Conservation (phyloP, 1,140 invertebrate genomes). For the Spodoptera frugiperda region DNA sequence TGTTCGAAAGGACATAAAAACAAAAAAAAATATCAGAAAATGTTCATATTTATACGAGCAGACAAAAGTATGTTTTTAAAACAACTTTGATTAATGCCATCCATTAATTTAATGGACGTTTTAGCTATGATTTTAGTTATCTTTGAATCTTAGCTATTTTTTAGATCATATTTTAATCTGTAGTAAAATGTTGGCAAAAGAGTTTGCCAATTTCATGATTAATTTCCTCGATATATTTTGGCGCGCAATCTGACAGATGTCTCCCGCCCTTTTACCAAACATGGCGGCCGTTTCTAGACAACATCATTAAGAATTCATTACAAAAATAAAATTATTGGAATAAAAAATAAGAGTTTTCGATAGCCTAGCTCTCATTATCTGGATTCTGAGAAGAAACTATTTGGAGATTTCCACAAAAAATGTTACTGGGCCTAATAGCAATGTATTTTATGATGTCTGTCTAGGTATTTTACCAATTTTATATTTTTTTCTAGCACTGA, state of each 20-base stretch:
- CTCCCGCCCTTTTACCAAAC: background rate
- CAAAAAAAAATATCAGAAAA: too few species aligned
- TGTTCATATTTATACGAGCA: too few species aligned
- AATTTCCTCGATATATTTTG: background rate
- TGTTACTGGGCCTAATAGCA: background rate
- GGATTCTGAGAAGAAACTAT: background rate
- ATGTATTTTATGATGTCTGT: background rate
- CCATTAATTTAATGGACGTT: too few species aligned
- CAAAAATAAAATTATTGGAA: background rate
- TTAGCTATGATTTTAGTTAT: too few species aligned
- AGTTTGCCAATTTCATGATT: too few species aligned
- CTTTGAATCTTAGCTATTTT: too few species aligned
- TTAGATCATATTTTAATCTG: too few species aligned
- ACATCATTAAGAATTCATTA: background rate
- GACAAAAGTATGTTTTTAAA: background rate
- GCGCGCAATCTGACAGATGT: background rate
- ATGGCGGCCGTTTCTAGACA: background rate
- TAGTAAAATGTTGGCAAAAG: too few species aligned
- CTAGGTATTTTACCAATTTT: background rate
- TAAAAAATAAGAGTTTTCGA: background rate
- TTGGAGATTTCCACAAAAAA: background rate
- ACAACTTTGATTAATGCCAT: background rate
- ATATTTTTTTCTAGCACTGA: background rate
- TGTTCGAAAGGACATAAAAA: too few species aligned
- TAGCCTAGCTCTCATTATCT: too few species aligned